Conservation (phyloP, 2,888 invertebrate genomes). For the Lasioglossum figueresi region DNA sequence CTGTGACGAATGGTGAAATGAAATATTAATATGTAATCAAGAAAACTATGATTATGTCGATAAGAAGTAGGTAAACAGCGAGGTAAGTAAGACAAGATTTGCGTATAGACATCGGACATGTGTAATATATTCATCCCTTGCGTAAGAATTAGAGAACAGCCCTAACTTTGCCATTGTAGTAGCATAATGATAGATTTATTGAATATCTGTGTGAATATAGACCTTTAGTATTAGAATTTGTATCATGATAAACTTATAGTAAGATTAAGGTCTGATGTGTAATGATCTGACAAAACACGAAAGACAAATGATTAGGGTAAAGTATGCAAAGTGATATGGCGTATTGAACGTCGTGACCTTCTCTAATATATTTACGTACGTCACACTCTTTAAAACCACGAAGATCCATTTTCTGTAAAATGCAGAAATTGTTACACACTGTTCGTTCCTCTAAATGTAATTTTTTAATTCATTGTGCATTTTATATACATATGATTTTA, state of each 20-base stretch:
- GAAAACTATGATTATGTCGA: conserved; percentile 57
- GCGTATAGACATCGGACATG: conserved; percentile 59
- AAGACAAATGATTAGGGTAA: conserved; percentile 54
- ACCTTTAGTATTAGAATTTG: conserved; percentile 73
- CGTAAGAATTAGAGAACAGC: conserved; percentile 60
- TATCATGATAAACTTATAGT: conserved; percentile 66
- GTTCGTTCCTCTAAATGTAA: conserved; percentile 64
- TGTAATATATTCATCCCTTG: conserved; percentile 74
- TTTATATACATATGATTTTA: conserved; percentile 20
- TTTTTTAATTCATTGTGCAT: conserved; percentile 43
- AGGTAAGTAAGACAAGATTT: conserved; percentile 52
- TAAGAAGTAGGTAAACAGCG: conserved; percentile 47
- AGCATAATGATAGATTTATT: conserved; percentile 69
- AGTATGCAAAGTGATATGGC: conserved; percentile 54
- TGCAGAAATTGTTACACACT: conserved; percentile 39
- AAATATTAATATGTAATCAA: conserved; percentile 55
- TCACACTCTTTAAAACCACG: conserved; percentile 43
- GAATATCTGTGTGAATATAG: conserved; percentile 78
- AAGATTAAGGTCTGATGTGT: conserved; percentile 46
- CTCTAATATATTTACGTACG: conserved; percentile 63
- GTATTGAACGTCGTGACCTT: conserved; percentile 47
- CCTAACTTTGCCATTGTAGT: conserved; percentile 72
- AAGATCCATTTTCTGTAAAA: conserved; percentile 45
- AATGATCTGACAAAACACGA: conserved; percentile 57
- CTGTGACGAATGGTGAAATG: conserved; percentile 55